Base-by-base conservation (phyloP, 2,888 invertebrate species). In the Lymantria monacha region DNA sequence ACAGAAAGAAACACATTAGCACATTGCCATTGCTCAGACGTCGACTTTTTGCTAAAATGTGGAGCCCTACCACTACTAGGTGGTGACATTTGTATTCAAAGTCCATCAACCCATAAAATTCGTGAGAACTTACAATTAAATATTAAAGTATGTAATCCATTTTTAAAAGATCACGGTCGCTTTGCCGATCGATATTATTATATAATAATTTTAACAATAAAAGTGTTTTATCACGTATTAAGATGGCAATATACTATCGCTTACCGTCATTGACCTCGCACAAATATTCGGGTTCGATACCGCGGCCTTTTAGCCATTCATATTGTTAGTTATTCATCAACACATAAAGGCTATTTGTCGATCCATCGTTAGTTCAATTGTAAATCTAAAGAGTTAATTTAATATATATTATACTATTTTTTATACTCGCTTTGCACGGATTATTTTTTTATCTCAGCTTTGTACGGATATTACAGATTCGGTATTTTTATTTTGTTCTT, bases 201-300 rank as follows among this genome's bases (percentile, higher is more conserved):
- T 33, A 33, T 33, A 3, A 33, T 33, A 33, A 33, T 33, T 22
- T 33, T 33, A 33, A 33, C 33, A 33, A 33, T 10, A 33, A 33
- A 33, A 33, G 1, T 33, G 1, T 33, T 33, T 10, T 10, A 33
- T 14, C 14, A 41, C 41, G 46, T 54, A 56, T 61, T 65, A 67
- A 41, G 41, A 65, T 54, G 61, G 60, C 53, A 57, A 41, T 38
- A 63, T 48, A 33, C 56, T 56, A 58, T 61, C 41, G 41, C n/a
- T 8, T 9, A 37, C 58, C 55, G 56, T 63, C 56, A 14, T 40
- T 44, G 53, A 58, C 67, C 64, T 66, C 55, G 67, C 63, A 15
- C 67, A 66, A 58, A 58, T 63, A 65, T 66, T 63, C 50, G 55
- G 51, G 47, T 33, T 45, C 49, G 44, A 66, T 61, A 55, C 40